A percentile compares a stretch with the other conserved stretches of the same genome.
These are phyloP conservation scores for Hassar affinis DNA, from an alignment of 2,113 vertebrate species.

Conservation along the genomic window DNA sequence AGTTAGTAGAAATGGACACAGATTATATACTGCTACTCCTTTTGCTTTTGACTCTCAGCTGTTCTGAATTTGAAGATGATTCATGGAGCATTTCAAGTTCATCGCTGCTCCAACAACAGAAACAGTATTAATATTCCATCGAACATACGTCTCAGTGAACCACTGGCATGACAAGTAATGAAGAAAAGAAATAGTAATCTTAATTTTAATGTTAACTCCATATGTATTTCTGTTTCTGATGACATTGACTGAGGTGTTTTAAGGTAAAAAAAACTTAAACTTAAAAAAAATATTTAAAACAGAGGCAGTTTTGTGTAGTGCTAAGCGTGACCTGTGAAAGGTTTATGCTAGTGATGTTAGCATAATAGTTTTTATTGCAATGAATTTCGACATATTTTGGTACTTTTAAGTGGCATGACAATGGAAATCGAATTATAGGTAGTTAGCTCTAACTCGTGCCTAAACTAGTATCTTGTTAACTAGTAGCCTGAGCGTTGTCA, in stretches of 20 bases:
- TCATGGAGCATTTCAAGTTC: neutral
- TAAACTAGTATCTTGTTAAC: neutral
- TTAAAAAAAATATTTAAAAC: neutral
- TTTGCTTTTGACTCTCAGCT: neutral
- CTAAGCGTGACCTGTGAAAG: too few relatives aligned
- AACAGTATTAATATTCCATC: neutral
- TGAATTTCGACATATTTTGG: neutral
- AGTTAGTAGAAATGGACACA: neutral
- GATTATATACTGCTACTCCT: slow-evolving; percentile 12
- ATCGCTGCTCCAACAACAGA: neutral
- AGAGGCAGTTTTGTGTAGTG: neutral
- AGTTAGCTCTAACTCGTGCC: neutral
- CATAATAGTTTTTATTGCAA: neutral
- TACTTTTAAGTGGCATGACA: neutral
- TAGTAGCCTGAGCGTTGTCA: neutral
- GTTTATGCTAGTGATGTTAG: neutral
- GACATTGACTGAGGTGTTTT: neutral
- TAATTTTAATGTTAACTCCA: neutral
- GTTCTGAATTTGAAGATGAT: neutral
- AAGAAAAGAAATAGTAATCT: neutral
- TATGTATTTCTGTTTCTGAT: neutral
- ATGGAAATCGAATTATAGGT: neutral
- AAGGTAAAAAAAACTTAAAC: too few relatives aligned
- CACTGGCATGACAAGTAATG: neutral
- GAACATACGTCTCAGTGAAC: neutral